Base-by-base conservation (phyloP, 2,113 vertebrate genomes). In the Percina caprodes region DNA sequence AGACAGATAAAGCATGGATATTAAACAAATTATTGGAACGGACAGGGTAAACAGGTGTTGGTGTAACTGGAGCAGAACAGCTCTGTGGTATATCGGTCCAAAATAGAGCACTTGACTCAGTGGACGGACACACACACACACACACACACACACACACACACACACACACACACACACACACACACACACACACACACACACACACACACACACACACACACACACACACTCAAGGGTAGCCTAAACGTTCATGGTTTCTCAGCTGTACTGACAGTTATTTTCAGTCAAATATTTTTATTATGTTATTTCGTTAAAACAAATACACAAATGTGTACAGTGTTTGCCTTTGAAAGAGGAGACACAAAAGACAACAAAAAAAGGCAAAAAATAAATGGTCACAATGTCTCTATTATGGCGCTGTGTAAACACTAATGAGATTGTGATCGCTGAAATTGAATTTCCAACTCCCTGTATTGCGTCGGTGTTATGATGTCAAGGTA, bases 1-100 rank as follows among this genome's bases (percentile, higher is more conserved):
- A 77, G 46, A 60, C 3, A 60, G 60, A 70, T 8, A 65, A 15
- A 42, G 6, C 24, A 68, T 33, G 35, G 35, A 62, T 19, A 56
- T 3, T 45, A 26, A 78, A 83, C 30, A 79, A 58, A 69, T 42
- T 74, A 71, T 60, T 62, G 52, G 65, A 86, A 68, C 63, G 79
- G 66, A 85, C 7, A 58, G 39, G 42, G 56, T 61, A 79, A 90
- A 88, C 78, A 91, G 85, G 85, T 92, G 91, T 77, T 80, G 75
- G 55, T 78, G 46, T 63, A 91, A 89, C 80, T 91, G 83, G 91
- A 91, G 88, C 92, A 63, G 92, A 89, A 71, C 80, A 77, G 68
- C 68, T 6, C 79, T 55, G 62, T 61, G 77, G 58, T 80, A 39
- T 85, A 79, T 79, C 67, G 55, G 51, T 80, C 79, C 19, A 67